A percentile compares a stretch with the other conserved stretches of the same genome.
Evolutionary conservation across 2,888 invertebrate genomes (phyloP).

Genomic region (Frankliniella intonsa): DNA sequence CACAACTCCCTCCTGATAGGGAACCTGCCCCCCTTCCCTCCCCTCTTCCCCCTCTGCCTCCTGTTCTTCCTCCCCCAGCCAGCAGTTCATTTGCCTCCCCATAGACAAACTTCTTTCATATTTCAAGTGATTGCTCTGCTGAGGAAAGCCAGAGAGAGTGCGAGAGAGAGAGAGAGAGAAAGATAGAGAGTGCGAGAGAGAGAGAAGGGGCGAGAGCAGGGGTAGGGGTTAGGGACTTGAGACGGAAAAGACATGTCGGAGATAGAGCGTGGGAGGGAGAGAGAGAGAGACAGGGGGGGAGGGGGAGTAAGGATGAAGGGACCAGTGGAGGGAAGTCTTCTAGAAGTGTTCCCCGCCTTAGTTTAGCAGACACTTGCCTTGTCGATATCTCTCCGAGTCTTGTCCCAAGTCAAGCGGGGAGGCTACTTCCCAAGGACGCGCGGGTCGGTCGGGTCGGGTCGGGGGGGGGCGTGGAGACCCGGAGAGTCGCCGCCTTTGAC

Average conservation of each 20-base stretch:
- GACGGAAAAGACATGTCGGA: neutral
- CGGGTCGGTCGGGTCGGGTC: neutral
- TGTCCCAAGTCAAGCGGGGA: neutral
- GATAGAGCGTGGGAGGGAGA: neutral
- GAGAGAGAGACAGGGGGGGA: neutral
- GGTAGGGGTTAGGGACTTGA: neutral
- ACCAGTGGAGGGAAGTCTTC: no score
- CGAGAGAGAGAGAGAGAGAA: neutral
- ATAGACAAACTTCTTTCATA: constrained; percentile 16
- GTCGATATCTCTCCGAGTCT: no score
- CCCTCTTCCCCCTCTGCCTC: neutral
- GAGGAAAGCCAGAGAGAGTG: neutral
- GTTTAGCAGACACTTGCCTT: no score
- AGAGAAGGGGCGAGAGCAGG: neutral
- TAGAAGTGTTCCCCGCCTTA: no score
- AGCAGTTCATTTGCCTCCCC: constrained; percentile 5
- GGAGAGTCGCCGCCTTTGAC: no score
- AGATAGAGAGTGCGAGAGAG: neutral
- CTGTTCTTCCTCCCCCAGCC: neutral
- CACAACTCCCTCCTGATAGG: no score
- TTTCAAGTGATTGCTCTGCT: constrained; percentile 21
- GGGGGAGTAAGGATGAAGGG: no score
- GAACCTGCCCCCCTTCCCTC: neutral
- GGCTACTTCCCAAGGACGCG: neutral
- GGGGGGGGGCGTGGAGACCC: neutral